phyloP scores from a whole-genome alignment of 2,797 vertebrate genomes.

The Hybognathus amarus region DNA sequence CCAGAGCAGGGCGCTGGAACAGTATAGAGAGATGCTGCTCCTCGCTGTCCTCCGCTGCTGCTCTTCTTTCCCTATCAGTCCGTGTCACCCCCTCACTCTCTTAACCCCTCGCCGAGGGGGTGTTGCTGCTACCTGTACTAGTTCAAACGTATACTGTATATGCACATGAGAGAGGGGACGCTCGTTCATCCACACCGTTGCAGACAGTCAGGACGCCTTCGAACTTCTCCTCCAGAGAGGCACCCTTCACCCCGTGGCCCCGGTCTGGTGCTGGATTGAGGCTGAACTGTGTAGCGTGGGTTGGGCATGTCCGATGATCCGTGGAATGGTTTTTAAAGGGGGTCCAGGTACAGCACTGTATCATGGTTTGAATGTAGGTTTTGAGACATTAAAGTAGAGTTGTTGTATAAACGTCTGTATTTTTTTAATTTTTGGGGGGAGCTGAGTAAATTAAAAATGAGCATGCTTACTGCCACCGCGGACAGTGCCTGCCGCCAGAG shows the following conservation, averaged over 20 bases:
- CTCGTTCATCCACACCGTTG: slow-evolving; percentile 62
- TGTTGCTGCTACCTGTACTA: slow-evolving; percentile 93
- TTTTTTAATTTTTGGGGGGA: slow-evolving; percentile 64
- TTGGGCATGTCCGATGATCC: slow-evolving; percentile 62
- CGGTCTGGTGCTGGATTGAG: slow-evolving; percentile 65
- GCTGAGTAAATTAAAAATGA: slow-evolving; percentile 65
- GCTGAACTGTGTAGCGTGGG: slow-evolving; percentile 49
- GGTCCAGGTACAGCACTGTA: slow-evolving; percentile 72
- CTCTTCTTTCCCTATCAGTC: slow-evolving; percentile 54
- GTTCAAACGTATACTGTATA: slow-evolving; percentile 80
- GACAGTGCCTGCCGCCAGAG: slow-evolving; percentile 59
- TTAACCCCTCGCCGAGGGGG: slow-evolving; percentile 74
- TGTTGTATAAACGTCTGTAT: slow-evolving; percentile 76
- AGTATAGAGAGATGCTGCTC: slow-evolving; percentile 71
- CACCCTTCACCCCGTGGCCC: slow-evolving; percentile 55
- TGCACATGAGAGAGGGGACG: slow-evolving; percentile 76
- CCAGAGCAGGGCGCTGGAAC: slow-evolving; percentile 81
- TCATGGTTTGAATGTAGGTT: slow-evolving; percentile 83
- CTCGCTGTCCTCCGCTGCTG: slow-evolving; percentile 68
- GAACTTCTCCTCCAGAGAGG: slow-evolving; percentile 55
- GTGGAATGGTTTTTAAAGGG: slow-evolving; percentile 72
- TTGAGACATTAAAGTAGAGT: slow-evolving; percentile 78
- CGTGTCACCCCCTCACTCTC: slow-evolving; percentile 66
- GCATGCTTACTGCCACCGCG: slow-evolving; percentile 64
- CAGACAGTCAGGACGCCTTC: slow-evolving; percentile 60